A percentile compares a stretch with the other conserved stretches of the same genome.
Evolutionary conservation across 2,888 invertebrate genomes (phyloP).

Genomic region (Drosophila fulvimacula): DNA sequence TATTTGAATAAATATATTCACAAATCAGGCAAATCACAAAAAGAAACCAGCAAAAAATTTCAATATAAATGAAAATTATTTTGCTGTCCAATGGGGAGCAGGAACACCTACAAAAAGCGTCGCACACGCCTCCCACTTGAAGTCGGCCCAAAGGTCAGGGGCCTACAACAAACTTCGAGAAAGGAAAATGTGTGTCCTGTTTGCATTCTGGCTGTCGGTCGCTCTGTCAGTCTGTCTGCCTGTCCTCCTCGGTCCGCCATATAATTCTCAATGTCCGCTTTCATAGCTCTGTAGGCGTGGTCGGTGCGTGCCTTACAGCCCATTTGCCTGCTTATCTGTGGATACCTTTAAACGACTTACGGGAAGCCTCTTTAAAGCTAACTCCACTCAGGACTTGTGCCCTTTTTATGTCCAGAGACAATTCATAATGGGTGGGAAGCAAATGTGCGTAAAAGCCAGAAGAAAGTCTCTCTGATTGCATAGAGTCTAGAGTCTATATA

Average conservation of each 20-base stretch:
- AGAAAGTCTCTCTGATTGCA: background rate
- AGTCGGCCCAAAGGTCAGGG: background rate
- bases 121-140: background rate
- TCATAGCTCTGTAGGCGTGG: conserved; percentile 6
- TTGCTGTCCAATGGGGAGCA: conserved; percentile 33
- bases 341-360: conserved; percentile 23
- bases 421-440: background rate
- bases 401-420: background rate
- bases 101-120: background rate
- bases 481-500: background rate
- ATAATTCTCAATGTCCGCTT: conserved; percentile 44
- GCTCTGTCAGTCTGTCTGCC: background rate
- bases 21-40: conserved; percentile 60
- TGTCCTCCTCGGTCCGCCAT: conserved; percentile 13
- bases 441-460: background rate
- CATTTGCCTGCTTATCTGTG: conserved; percentile 19
- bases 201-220: conserved; percentile 20
- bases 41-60: conserved; percentile 33
- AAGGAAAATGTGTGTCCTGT: conserved; percentile 21
- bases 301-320: conserved; percentile 19
- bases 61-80: conserved; percentile 76
- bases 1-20: conserved; percentile 71
- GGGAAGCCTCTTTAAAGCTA: conserved; percentile 19
- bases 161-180: conserved; percentile 20
- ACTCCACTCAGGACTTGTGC: background rate